Percentiles rank a stretch among this genome's conserved stretches.
These are phyloP conservation scores for Agriopis leucophaearia DNA, from an alignment of 2,888 invertebrate genomes.

Conservation along the genomic window DNA sequence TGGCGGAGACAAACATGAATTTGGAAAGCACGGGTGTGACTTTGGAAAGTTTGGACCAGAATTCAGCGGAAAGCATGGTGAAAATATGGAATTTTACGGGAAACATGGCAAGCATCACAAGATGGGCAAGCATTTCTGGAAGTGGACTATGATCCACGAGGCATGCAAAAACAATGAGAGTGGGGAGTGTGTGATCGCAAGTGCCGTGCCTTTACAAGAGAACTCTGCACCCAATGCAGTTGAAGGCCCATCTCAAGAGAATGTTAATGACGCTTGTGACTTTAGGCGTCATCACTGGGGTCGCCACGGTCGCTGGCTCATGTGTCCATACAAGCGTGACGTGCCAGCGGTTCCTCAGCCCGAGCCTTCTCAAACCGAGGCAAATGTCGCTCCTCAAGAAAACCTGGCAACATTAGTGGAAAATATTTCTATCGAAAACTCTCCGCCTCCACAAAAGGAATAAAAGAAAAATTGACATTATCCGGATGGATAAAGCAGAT, in stretches of 20 bases:
- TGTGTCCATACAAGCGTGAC: constrained; percentile 21
- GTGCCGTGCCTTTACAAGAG: constrained; percentile 28
- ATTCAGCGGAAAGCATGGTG: constrained; percentile 21
- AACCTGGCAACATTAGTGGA: constrained; percentile 52
- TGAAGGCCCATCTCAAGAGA: constrained; percentile 23
- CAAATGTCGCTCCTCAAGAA: constrained; percentile 39
- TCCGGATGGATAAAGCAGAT: constrained; percentile 9
- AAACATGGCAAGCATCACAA: constrained; percentile 35
- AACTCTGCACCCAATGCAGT: constrained; percentile 20
- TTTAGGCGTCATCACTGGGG: constrained; percentile 37
- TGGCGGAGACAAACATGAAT: constrained; percentile 36
- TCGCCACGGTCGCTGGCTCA: constrained; percentile 13
- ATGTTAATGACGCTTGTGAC: constrained; percentile 23
- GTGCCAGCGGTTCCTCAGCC: constrained; percentile 22
- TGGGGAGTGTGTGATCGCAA: constrained; percentile 28
- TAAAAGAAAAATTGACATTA: constrained; percentile 23
- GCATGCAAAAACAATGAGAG: constrained; percentile 42
- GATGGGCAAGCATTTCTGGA: constrained; percentile 45
- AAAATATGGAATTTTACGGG: constrained; percentile 18
- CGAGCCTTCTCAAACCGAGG: constrained; percentile 44
- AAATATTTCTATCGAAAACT: constrained; percentile 43
- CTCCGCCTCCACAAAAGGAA: constrained; percentile 33
- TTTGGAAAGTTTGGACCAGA: constrained; percentile 15
- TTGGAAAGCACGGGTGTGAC: constrained; percentile 18
- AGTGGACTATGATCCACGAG: constrained; percentile 38